Evolutionary conservation across 2,888 invertebrate genomes (phyloP), one percentile per base, ranked within the genome.

Genomic region (Electrophaes corylata): DNA sequence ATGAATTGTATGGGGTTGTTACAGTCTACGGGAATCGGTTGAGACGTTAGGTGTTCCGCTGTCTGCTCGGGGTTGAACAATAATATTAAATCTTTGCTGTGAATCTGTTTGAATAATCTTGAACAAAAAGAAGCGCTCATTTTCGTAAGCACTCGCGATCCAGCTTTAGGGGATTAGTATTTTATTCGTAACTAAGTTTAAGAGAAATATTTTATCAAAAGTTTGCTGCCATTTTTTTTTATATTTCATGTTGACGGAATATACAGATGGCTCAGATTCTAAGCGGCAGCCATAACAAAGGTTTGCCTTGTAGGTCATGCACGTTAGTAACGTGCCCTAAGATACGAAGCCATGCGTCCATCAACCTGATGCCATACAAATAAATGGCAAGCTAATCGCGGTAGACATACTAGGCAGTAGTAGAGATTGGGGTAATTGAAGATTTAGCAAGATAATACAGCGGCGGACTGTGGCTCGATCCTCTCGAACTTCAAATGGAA

Each of bases 151-250:
- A 40, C 60, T 58, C 59, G 10, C 61, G 51, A 63, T 65, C 62
- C 62, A 59, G 66, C 64, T 60, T 63, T 44, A 43, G 43, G 37
- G 56, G 59, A 65, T 65, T 63, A 60, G 60, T 63, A 50, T 62
- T 63, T 64, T 58, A 65, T 67, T 56, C 61, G 26, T 51, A 43
- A 47, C 57, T 62, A 53, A 61, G 61, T 65, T 60, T 49, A 31
- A 60, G 45, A 43, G 61, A 63, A 65, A 63, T 65, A 65, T 65
- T 65, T 63, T 60, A 44, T 39, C 45, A 54, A 56, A 44, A 58
- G 58, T 49, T 50, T 49, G 31, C 14, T 56, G 63, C n/a, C n/a
- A n/a, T n/a, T n/a, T n/a, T n/a, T n/a, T n/a, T n/a, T n/a, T n/a
- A n/a, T n/a, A n/a, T n/a, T n/a, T n/a, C n/a, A n/a, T n/a, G n/a